A percentile compares a stretch with the other conserved stretches of the same genome.
Evolutionary conservation across 2,888 invertebrate species (phyloP).

Genomic region (Aporophyla nigra): DNA sequence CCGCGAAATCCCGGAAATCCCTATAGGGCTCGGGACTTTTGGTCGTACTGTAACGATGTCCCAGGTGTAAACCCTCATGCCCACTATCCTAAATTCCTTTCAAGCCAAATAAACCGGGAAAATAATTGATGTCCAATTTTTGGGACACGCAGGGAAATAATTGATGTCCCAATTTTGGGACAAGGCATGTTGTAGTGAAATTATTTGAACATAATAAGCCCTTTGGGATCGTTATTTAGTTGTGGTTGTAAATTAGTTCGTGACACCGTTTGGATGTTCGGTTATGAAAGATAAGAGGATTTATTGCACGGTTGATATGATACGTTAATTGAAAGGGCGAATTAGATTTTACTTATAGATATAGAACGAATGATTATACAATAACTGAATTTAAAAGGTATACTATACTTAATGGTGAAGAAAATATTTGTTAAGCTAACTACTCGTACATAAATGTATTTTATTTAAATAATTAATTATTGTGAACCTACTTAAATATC

Average conservation of each 20-base stretch:
- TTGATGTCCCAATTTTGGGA: constrained; percentile 4
- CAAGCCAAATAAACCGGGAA: constrained; percentile 64
- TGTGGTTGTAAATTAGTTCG: constrained; percentile 55
- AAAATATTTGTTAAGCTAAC: background rate
- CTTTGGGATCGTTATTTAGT: constrained; percentile 54
- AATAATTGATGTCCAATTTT: constrained; percentile 69
- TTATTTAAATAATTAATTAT: background rate
- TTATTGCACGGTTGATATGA: constrained; percentile 45
- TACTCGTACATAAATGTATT: background rate
- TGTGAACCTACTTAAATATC: background rate
- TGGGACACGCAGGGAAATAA: constrained; percentile 36
- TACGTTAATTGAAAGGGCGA: constrained; percentile 30
- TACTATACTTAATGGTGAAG: background rate
- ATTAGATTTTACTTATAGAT: background rate
- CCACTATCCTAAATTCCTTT: constrained; percentile 59
- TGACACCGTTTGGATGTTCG: constrained; percentile 43
- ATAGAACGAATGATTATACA: background rate
- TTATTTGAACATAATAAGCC: constrained; percentile 47
- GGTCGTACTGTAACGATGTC: constrained; percentile 65
- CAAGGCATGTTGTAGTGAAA: constrained; percentile 39
- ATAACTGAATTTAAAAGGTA: background rate
- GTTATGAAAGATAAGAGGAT: constrained; percentile 54
- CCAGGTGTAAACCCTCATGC: constrained; percentile 70
- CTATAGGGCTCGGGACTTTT: constrained; percentile 62
- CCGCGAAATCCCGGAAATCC: constrained; percentile 66